Evolutionary conservation across 1,140 invertebrate species (phyloP).

Genomic region (Anoplolepis gracilipes): DNA sequence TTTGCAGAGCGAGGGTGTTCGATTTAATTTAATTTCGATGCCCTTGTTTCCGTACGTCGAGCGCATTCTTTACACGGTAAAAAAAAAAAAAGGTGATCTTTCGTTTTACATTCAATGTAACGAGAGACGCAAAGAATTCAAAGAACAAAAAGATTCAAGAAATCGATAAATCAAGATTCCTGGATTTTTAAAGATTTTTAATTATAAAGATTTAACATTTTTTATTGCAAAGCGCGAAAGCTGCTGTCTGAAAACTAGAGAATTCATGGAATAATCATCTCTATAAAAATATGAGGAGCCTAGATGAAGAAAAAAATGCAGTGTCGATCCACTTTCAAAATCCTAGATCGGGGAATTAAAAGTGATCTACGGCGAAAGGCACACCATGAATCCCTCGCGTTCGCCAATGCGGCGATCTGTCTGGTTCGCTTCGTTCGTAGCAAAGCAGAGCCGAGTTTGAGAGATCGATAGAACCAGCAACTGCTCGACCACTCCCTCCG

Average conservation of each 20-base stretch:
- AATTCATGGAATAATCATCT: not conserved
- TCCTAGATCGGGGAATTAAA: conserved; percentile 13
- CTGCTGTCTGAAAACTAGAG: not conserved
- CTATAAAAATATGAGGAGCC: not conserved
- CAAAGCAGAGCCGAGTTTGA: conserved; percentile 72
- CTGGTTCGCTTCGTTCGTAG: conserved; percentile 64
- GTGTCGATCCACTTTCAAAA: not conserved
- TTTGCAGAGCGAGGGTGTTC: conserved; percentile 68
- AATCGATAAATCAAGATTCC: not conserved
- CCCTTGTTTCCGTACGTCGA: conserved; percentile 46
- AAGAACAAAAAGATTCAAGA: not conserved
- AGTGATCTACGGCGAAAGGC: conserved; percentile 38
- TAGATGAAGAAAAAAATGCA: conserved; percentile 6
- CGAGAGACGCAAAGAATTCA: not conserved
- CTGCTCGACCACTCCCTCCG: conserved; percentile 84
- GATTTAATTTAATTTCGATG: conserved; percentile 76
- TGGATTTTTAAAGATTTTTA: not conserved
- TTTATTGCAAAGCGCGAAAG: not conserved
- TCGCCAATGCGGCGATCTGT: conserved; percentile 58
- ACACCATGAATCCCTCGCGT: conserved; percentile 51
- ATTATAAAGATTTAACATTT: not conserved
- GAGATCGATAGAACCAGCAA: conserved; percentile 82
- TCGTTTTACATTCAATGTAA: conserved; percentile 25
- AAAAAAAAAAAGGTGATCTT: conserved; percentile 32
- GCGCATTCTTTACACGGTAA: not conserved